Base-by-base conservation (phyloP, 2,797 vertebrate genomes). In the Chloroceryle inda region DNA sequence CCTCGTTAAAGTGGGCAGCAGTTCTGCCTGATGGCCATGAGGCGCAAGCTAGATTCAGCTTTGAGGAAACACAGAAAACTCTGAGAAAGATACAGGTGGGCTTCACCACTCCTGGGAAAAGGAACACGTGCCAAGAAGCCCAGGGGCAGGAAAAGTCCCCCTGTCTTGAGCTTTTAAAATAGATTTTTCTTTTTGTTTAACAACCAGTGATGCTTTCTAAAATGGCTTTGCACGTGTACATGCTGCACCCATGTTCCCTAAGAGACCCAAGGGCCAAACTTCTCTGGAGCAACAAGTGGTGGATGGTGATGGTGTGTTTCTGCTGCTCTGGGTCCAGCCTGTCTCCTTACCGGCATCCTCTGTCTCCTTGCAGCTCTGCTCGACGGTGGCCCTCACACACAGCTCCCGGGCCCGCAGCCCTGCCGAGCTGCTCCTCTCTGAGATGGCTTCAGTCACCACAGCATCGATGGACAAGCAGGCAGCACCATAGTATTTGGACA, bases 401-500 rank as follows among this genome's bases (percentile, higher is more conserved):
- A 99, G 97, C 26, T 99, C 97, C 44, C 98, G 97, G 35, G 98
- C 99, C 0, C 47, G 95, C 59, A 98, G 89, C 37, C 98, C 98
- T 0, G 97, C 92, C 0, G 35, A 31, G n/a, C 97, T 98, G 74
- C 61, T 95, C 24, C 98, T 97, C 6, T 97, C 97, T 0, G 92
- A 96, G 47, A 99, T 85, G 29, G 98, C 98, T 58, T 99, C 98
- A 80, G 97, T 94, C 52, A 99, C 97, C 55, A 99, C 85, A 0
- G 97, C 52, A 35, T 99, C 98, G 1, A 99, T 89, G 85, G 82
- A 98, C 81, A 99, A 88, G 94, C 97, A 98, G 6, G 96, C 97
- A 1, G 96, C 98, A 0, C 85, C 96, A 2, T 99, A 99, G 94
- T 98, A 95, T 66, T 52, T 97, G 9, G 98, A 98, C 72, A 99